Evolutionary conservation across 2,797 vertebrate species (phyloP).

Genomic region (Enteromius anoplus): DNA sequence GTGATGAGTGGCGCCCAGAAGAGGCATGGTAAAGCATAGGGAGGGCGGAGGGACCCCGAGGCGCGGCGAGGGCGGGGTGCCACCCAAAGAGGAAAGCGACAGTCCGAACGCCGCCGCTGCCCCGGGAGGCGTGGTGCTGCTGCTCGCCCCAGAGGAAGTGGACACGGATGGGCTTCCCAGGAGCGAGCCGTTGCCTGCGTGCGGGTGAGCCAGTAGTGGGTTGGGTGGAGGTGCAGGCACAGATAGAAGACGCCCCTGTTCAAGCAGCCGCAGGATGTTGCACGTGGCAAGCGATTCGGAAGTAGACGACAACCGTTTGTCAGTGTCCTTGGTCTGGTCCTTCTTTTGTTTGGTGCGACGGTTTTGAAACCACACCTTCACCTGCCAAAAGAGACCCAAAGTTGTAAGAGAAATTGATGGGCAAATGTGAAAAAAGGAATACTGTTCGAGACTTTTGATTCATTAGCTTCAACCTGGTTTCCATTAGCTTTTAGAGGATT

Average conservation of each 20-base stretch:
- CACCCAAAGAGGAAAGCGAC: conserved; percentile 77
- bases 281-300: conserved; percentile 93
- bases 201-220: conserved; percentile 74
- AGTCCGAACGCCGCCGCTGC: conserved; percentile 73
- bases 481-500: too few species aligned
- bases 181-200: conserved; percentile 71
- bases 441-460: too few species aligned
- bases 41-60: conserved; percentile 75
- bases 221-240: conserved; percentile 79
- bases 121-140: conserved; percentile 65
- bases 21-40: conserved; percentile 83
- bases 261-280: conserved; percentile 91
- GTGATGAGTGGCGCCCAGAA: conserved; percentile 80
- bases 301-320: conserved; percentile 81
- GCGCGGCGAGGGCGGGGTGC: conserved; percentile 75
- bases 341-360: conserved; percentile 98
- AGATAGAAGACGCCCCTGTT: conserved; percentile 89
- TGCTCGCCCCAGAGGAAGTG: conserved; percentile 65
- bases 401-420: background rate
- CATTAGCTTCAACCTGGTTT: background rate
- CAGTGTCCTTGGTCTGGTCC: conserved; percentile 92
- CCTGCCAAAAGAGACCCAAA: conserved; percentile 71
- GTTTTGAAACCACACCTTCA: conserved; percentile 99
- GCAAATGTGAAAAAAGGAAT: too few species aligned
- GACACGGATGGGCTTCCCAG: conserved; percentile 63